A percentile compares a stretch with the other conserved stretches of the same genome.
These are phyloP conservation scores for Drosophila maculinotata DNA, from an alignment of 2,888 invertebrate species.

Conservation along the genomic window DNA sequence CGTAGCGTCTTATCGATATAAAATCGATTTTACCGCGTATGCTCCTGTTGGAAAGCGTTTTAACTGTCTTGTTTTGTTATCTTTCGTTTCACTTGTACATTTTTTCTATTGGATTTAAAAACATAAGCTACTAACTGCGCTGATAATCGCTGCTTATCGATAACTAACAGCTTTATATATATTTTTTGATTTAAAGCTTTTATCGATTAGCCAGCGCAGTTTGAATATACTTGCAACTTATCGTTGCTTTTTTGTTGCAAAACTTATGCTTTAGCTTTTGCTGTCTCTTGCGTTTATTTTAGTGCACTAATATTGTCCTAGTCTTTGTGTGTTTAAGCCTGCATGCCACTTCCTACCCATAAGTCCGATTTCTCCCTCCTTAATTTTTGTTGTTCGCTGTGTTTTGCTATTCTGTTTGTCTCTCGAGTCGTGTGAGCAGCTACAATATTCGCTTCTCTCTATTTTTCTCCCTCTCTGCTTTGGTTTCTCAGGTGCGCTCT, in stretches of 20 bases:
- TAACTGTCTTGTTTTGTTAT: neutral
- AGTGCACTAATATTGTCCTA: too few species aligned
- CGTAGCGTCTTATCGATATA: neutral
- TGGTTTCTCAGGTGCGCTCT: constrained; percentile 88
- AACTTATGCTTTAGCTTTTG: too few species aligned
- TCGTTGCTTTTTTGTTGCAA: too few species aligned
- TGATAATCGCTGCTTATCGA: neutral
- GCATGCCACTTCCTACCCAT: too few species aligned
- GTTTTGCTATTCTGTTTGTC: neutral
- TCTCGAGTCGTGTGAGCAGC: neutral
- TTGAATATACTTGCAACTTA: constrained; percentile 6
- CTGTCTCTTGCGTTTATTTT: too few species aligned
- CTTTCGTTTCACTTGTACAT: neutral
- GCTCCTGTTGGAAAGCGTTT: neutral
- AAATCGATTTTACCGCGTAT: constrained; percentile 2
- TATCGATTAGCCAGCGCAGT: neutral
- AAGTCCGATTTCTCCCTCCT: too few species aligned
- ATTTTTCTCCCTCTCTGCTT: constrained; percentile 11
- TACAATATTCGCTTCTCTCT: constrained; percentile 17
- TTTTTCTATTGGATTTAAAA: too few species aligned
- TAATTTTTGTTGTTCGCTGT: too few species aligned
- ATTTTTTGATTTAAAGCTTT: too few species aligned
- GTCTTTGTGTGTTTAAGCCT: too few species aligned
- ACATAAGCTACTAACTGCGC: too few species aligned
- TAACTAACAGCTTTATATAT: neutral